Evolutionary conservation across 2,888 invertebrate genomes (phyloP).

Genomic region (Drosophila atroscutellata): DNA sequence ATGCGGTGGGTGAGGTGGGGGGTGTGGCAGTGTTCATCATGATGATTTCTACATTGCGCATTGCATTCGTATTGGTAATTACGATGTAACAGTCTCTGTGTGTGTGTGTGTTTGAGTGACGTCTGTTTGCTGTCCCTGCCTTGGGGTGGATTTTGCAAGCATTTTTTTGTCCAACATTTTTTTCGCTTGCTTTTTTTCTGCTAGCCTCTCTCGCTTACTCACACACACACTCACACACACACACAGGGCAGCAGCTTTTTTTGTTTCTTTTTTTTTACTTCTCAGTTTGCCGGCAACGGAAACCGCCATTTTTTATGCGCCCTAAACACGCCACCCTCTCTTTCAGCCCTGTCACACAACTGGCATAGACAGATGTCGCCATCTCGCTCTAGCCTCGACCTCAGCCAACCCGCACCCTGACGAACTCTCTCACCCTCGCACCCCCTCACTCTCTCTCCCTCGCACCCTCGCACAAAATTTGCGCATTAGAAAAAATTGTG

Average conservation of each 20-base stretch:
- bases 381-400: constrained; percentile 17
- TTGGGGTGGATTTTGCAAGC: constrained; percentile 69
- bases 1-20: constrained; percentile 11
- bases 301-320: constrained; percentile 79
- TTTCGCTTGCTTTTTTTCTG: constrained; percentile 41
- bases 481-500: constrained; percentile 74
- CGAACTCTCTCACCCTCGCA: constrained; percentile 39
- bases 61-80: constrained; percentile 77
- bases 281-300: constrained; percentile 71
- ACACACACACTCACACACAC: constrained; percentile 21
- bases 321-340: constrained; percentile 63
- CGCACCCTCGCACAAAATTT: constrained; percentile 53
- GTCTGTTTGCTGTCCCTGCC: constrained; percentile 74
- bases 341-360: constrained; percentile 9
- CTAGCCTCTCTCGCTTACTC: constrained; percentile 31
- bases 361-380: constrained; percentile 7
- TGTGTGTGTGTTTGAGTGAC: constrained; percentile 55
- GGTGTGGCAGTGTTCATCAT: constrained; percentile 33
- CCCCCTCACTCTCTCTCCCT: constrained; percentile 36
- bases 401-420: constrained; percentile 23
- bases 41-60: constrained; percentile 61
- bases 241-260: constrained; percentile 29
- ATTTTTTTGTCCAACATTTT: constrained; percentile 49
- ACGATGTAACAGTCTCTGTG: constrained; percentile 36
- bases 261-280: constrained; percentile 46